These are phyloP conservation scores for Caerostris extrusa DNA, from an alignment of 1,140 invertebrate genomes.

Conservation along the genomic window DNA sequence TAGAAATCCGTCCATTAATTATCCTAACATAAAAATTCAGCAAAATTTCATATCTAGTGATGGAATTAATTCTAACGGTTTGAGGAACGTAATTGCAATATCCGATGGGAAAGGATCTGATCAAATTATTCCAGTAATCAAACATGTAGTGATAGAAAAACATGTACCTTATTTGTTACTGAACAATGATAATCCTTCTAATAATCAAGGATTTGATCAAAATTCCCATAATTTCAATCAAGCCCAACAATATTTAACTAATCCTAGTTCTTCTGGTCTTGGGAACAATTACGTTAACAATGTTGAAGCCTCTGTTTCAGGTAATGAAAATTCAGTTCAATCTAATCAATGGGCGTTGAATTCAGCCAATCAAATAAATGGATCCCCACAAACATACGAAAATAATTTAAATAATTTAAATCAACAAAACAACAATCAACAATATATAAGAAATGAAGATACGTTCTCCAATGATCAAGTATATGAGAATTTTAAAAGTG, in stretches of 20 bases:
- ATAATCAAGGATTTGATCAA: neutral
- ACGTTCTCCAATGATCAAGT: neutral
- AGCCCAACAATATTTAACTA: neutral
- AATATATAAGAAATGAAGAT: neutral
- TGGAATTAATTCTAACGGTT: neutral
- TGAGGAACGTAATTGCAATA: neutral
- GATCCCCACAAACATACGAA: neutral
- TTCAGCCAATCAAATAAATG: neutral
- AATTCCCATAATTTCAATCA: neutral
- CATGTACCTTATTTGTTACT: neutral
- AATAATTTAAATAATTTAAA: neutral
- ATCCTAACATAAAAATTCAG: neutral
- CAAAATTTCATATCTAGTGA: slow-evolving; percentile 15
- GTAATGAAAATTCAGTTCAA: neutral
- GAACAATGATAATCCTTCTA: neutral
- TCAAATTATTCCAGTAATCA: slow-evolving; percentile 46
- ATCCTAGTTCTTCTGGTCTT: neutral
- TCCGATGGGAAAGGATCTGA: slow-evolving; percentile 12
- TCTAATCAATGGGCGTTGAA: neutral
- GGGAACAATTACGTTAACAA: neutral
- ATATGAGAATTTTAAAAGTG: neutral
- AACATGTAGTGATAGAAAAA: slow-evolving; percentile 49
- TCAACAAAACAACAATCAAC: neutral
- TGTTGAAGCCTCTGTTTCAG: neutral
- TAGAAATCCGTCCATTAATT: neutral